Evolutionary conservation across 64 coral and sea anemone species (phyloP), one percentile per base, ranked within the genome.

Genomic region (Dendronephthya gigantea): DNA sequence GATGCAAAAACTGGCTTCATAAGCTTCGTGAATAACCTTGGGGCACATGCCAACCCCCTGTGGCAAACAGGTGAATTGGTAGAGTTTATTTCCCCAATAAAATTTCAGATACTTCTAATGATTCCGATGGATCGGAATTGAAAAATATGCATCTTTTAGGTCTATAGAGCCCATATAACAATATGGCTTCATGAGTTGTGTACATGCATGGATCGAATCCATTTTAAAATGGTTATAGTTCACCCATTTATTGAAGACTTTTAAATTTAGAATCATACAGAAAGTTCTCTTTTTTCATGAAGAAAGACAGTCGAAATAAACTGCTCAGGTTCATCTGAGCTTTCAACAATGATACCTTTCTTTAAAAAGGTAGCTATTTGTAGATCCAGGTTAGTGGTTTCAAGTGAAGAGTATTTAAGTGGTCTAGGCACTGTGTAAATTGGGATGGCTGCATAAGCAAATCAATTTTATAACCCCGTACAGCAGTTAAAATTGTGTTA

Each of bases 221-320:
- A 70, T 70, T 70, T 70, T 70, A 70, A 70, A 70, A 70, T 70
- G 66, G 30, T 25, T 70, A 32, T 70, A 70, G 30, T 22, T 22
- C 30, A 70, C 30, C 19, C 19, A 70, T 70, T 70, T 70, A 70
- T 70, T 70, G 66, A 70, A 70, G 19, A 17, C 66, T 70, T 70
- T 70, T 70, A 70, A 70, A n/a, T 70, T 70, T 25, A 70, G 27
- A n/a, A 70, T 70, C 66, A 70, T 25, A 17, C 66, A 17, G 27
- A 70, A 70, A 8, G 66, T 25, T 32, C 19, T 70, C 27, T 70
- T 25, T 70, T 70, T 25, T 70, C 66, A 10, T 25, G 66, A 25
- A 70, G 66, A 70, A 70, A 70, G 30, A 70, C 66, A 70, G 12
- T 70, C 12, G 66, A 70, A 32, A 70, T n/a, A 32, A 70, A 70